Evolutionary conservation across 2,113 vertebrate genomes (phyloP).

Genomic region (Phyllostomus discolor): DNA sequence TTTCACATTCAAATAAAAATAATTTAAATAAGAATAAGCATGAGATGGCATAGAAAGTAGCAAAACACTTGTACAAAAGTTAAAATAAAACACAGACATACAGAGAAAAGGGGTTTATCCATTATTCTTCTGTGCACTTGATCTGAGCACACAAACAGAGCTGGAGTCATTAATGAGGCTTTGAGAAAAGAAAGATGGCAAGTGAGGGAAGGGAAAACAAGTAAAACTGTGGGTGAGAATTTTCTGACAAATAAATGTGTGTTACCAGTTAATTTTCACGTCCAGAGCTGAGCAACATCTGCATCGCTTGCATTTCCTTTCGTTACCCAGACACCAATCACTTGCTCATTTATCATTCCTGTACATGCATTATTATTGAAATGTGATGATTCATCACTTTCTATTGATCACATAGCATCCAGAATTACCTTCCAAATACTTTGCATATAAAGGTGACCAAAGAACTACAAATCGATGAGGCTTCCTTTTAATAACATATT

Average conservation of each 20-base stretch:
- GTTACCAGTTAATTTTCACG: constrained; percentile 15
- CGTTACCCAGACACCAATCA: background rate
- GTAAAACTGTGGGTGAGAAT: background rate
- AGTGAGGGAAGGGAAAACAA: constrained; percentile 2
- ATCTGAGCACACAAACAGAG: background rate
- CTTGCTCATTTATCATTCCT: constrained; percentile 39
- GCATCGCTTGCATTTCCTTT: background rate
- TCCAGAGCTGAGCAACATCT: background rate
- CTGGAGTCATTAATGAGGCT: background rate
- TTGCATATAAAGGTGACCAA: fast-evolving
- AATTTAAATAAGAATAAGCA: background rate
- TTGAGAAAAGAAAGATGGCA: background rate
- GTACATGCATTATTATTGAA: background rate
- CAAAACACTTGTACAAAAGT: background rate
- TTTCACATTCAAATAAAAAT: background rate
- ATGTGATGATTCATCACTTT: background rate
- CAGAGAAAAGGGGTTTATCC: background rate
- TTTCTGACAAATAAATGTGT: background rate
- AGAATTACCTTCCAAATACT: constrained; percentile 12
- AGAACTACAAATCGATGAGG: background rate
- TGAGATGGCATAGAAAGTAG: background rate
- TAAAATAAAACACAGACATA: background rate
- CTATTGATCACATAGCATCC: constrained; percentile 6
- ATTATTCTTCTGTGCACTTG: background rate
- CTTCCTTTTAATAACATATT: constrained; percentile 24